Evolutionary conservation across 2,888 invertebrate genomes (phyloP).

Genomic region (Hartigia nigra): DNA sequence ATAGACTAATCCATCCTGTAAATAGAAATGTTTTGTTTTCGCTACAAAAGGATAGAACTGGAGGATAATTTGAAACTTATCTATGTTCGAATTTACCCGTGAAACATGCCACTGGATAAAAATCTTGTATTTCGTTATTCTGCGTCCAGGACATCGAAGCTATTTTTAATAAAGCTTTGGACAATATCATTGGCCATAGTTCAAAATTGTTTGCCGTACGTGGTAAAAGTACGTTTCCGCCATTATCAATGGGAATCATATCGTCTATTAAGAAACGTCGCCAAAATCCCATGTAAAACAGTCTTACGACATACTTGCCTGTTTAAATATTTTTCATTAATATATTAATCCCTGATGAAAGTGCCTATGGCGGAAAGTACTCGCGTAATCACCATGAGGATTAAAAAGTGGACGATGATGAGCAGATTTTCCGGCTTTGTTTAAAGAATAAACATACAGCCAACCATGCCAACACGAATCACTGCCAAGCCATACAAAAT

Average conservation of each 20-base stretch:
- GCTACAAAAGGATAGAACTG: no score
- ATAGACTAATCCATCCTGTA: constrained; percentile 46
- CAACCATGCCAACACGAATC: constrained; percentile 64
- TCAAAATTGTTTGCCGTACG: constrained; percentile 52
- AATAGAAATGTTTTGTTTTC: no score
- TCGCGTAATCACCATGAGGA: constrained; percentile 47
- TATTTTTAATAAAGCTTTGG: constrained; percentile 67
- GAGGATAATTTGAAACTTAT: background rate
- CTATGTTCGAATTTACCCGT: constrained; percentile 61
- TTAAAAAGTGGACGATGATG: constrained; percentile 61
- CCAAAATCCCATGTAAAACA: constrained; percentile 68
- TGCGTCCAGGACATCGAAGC: constrained; percentile 61
- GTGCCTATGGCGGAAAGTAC: background rate
- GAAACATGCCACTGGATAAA: constrained; percentile 63
- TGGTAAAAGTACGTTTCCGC: constrained; percentile 61
- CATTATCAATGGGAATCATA: constrained; percentile 62
- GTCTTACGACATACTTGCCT: constrained; percentile 68
- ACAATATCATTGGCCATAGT: constrained; percentile 67
- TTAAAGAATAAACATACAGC: constrained; percentile 66
- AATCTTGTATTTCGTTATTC: constrained; percentile 60
- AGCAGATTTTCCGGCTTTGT: constrained; percentile 61
- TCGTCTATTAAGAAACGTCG: constrained; percentile 67
- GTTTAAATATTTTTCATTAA: background rate
- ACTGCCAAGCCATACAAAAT: constrained; percentile 54
- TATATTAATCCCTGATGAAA: background rate